Evolutionary conservation across 2,113 vertebrate species (phyloP).

Genomic region (Planiliza haematocheilus): DNA sequence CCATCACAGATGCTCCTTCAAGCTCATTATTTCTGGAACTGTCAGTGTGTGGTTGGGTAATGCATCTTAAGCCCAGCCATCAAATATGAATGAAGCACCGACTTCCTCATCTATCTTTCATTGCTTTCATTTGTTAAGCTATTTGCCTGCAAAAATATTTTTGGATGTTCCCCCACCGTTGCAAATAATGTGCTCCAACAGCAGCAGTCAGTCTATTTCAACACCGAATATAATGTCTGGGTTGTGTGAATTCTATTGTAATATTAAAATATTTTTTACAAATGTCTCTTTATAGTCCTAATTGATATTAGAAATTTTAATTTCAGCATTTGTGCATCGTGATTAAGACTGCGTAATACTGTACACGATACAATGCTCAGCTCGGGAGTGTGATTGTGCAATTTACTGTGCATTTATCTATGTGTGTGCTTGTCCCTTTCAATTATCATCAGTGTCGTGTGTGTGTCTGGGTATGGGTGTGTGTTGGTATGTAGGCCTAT

Average conservation of each 20-base stretch:
- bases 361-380: neutral
- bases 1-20: slow-evolving; percentile 72
- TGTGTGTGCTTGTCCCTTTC: slow-evolving; percentile 29
- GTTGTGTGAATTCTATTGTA: slow-evolving; percentile 19
- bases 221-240: slow-evolving; percentile 13
- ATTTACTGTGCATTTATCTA: neutral
- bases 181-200: slow-evolving; percentile 52
- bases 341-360: slow-evolving; percentile 17
- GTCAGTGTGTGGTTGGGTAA: slow-evolving; percentile 68
- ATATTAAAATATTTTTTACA: slow-evolving; percentile 5
- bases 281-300: slow-evolving; percentile 20
- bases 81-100: slow-evolving; percentile 80
- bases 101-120: slow-evolving; percentile 80
- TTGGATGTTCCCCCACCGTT: slow-evolving; percentile 60
- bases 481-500: neutral
- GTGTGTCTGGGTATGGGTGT: neutral
- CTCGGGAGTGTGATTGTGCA: neutral
- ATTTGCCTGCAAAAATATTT: slow-evolving; percentile 74
- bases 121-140: slow-evolving; percentile 78
- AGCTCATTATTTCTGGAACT: slow-evolving; percentile 72
- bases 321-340: slow-evolving; percentile 22
- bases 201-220: slow-evolving; percentile 39
- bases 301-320: slow-evolving; percentile 15
- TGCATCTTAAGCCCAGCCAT: slow-evolving; percentile 76
- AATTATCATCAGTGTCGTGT: neutral